These are phyloP conservation scores for Sminthopsis crassicaudata DNA, from an alignment of 2,113 vertebrate genomes.

Conservation along the genomic window DNA sequence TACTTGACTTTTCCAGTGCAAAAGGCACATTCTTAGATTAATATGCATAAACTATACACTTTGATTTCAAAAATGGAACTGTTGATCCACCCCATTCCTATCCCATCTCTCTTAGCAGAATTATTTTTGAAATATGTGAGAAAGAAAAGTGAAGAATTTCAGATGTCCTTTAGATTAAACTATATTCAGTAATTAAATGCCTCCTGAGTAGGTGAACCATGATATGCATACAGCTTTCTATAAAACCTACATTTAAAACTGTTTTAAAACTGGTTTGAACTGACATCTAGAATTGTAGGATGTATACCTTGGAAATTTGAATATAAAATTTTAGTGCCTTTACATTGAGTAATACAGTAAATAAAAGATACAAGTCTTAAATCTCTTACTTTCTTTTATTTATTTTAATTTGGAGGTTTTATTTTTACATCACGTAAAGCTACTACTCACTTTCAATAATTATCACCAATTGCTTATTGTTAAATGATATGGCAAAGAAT, in stretches of 20 bases:
- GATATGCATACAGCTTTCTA: not conserved
- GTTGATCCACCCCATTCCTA: not conserved
- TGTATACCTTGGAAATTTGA: not conserved
- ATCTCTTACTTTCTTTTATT: not conserved
- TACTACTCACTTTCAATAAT: not conserved
- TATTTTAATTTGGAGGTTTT: not conserved
- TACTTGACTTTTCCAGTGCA: not conserved
- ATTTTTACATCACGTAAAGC: not conserved
- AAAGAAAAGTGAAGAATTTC: not conserved
- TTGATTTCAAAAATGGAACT: not conserved
- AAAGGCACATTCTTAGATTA: not conserved
- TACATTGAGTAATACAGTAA: not conserved
- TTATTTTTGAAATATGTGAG: not conserved
- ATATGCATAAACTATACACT: not conserved
- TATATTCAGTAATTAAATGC: not conserved
- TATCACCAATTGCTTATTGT: not conserved
- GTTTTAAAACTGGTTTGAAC: not conserved
- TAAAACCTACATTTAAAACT: not conserved
- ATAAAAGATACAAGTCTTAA: not conserved
- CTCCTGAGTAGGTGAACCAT: not conserved
- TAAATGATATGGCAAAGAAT: not conserved
- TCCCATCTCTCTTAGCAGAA: not conserved
- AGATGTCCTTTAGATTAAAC: not conserved
- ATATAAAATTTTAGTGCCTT: not conserved
- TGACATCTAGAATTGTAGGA: not conserved